Evolutionary conservation across 2,113 vertebrate species (phyloP).

Genomic region (Mustelus asterias): DNA sequence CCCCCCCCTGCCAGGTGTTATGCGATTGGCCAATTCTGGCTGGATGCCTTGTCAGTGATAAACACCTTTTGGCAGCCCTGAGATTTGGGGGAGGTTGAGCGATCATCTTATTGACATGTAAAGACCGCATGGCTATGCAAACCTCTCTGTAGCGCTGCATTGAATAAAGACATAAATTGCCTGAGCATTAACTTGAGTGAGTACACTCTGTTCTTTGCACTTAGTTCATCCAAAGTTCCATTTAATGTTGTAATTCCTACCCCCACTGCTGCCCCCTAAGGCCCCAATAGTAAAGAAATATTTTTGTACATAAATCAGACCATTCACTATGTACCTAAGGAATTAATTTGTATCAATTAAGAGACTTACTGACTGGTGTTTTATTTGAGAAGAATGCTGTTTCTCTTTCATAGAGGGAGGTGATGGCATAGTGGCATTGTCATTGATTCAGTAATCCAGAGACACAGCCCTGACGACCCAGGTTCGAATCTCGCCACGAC

Average conservation of each 20-base stretch:
- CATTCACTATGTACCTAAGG: background rate
- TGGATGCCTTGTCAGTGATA: background rate
- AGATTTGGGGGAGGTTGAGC: background rate
- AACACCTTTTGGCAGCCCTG: background rate
- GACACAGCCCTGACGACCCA: too few relatives aligned
- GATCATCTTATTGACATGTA: background rate
- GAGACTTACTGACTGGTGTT: background rate
- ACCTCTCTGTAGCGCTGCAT: background rate
- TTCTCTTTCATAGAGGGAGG: background rate
- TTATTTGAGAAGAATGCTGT: background rate
- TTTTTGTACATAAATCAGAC: background rate
- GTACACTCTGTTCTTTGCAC: slow-evolving; percentile 11
- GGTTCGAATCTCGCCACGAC: too few relatives aligned
- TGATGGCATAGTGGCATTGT: too few relatives aligned
- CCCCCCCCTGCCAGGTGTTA: too few relatives aligned
- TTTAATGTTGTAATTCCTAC: background rate
- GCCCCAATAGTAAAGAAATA: background rate
- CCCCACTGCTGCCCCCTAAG: background rate
- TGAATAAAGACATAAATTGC: slow-evolving; percentile 1
- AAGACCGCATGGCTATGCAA: background rate
- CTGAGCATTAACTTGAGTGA: background rate
- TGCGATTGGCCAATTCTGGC: background rate
- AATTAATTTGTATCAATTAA: background rate
- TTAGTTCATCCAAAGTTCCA: background rate
- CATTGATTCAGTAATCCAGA: too few relatives aligned